These are phyloP conservation scores for Eupithecia exiguata DNA, from an alignment of 2,888 invertebrate genomes.

Conservation along the genomic window DNA sequence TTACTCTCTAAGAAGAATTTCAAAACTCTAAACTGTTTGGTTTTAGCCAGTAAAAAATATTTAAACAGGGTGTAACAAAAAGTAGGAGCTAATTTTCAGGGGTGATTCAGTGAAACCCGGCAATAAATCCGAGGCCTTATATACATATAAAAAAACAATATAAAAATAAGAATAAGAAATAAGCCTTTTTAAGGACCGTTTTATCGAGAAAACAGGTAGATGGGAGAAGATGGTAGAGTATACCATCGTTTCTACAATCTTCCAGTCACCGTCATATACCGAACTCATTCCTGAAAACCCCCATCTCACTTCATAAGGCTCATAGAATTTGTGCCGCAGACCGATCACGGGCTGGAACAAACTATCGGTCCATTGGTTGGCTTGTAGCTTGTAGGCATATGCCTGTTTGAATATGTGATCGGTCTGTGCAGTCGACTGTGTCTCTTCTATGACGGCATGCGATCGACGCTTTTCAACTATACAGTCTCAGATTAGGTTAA, in stretches of 20 bases:
- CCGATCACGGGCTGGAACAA: background rate
- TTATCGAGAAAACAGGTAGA: too few relatives aligned
- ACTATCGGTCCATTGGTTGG: constrained; percentile 4
- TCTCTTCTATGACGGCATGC: background rate
- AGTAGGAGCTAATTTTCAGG: too few relatives aligned
- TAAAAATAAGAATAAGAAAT: too few relatives aligned
- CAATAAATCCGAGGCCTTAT: too few relatives aligned
- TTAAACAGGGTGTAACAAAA: too few relatives aligned
- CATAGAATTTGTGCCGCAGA: background rate
- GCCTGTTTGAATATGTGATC: background rate
- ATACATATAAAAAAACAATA: too few relatives aligned
- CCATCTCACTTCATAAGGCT: background rate
- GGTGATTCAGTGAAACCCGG: too few relatives aligned
- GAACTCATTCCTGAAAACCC: constrained; percentile 2
- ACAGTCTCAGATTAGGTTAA: background rate
- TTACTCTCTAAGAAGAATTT: too few relatives aligned
- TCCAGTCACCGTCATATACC: background rate
- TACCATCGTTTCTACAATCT: background rate
- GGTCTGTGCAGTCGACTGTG: background rate
- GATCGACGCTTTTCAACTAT: background rate
- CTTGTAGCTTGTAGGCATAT: constrained; percentile 3
- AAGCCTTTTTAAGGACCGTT: too few relatives aligned
- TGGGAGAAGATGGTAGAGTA: background rate
- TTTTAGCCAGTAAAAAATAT: too few relatives aligned
- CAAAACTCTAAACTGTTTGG: too few relatives aligned